Conservation (phyloP, 2,113 vertebrate genomes). For the Lontra canadensis region DNA sequence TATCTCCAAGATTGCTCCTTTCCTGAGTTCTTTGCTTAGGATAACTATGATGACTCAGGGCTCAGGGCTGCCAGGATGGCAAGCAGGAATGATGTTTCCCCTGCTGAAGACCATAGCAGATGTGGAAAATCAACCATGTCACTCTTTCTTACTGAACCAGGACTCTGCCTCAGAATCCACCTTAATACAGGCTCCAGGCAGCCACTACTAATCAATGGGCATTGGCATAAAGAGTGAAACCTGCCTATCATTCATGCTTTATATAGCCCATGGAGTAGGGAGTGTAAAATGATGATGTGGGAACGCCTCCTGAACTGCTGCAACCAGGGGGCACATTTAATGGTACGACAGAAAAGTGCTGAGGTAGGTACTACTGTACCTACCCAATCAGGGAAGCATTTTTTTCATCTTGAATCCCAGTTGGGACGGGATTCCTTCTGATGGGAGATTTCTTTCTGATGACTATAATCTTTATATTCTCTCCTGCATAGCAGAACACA, state of each 20-base stretch:
- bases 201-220: neutral
- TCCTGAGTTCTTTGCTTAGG: slow-evolving; percentile 25
- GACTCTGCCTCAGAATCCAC: slow-evolving; percentile 13
- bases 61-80: neutral
- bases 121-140: neutral
- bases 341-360: neutral
- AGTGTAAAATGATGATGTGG: neutral
- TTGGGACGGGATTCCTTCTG: slow-evolving; percentile 16
- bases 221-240: neutral
- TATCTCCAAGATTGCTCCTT: neutral
- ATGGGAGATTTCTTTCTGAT: neutral
- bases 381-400: neutral
- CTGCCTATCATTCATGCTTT: neutral
- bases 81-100: neutral
- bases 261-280: neutral
- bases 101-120: slow-evolving; percentile 23
- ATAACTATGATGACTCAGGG: slow-evolving; percentile 1
- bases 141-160: slow-evolving; percentile 7
- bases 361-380: neutral
- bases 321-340: neutral
- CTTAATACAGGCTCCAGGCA: neutral
- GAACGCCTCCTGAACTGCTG: neutral
- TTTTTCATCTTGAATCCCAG: slow-evolving; percentile 41
- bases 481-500: slow-evolving; percentile 14
- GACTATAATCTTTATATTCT: slow-evolving; percentile 37